Conservation (phyloP, 2,113 vertebrate genomes). For the Platycercus adscitus region DNA sequence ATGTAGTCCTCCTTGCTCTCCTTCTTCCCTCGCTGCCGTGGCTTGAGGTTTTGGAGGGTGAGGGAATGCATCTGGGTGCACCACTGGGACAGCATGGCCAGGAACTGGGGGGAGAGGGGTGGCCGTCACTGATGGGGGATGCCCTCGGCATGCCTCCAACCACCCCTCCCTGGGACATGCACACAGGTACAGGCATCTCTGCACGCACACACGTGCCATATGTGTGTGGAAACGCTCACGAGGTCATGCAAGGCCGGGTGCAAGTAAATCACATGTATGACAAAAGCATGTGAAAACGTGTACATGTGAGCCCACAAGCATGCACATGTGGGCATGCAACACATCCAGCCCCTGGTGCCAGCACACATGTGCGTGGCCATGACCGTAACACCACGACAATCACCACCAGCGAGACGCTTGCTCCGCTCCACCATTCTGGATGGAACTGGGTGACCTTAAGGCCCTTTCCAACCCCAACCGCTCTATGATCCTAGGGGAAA, state of each 20-base stretch:
- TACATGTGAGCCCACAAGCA: neutral
- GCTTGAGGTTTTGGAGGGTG: constrained; percentile 98
- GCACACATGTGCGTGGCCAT: fast-evolving
- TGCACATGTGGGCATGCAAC: fast-evolving
- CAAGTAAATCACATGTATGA: neutral
- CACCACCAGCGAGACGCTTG: fast-evolving
- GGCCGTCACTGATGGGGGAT: fast-evolving
- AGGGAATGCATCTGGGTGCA: constrained; percentile 98
- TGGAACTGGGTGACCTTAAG: neutral
- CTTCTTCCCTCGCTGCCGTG: constrained; percentile 94
- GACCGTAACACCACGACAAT: fast-evolving
- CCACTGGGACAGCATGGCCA: constrained; percentile 95
- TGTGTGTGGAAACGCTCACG: fast-evolving
- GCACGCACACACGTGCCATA: fast-evolving
- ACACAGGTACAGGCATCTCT: neutral
- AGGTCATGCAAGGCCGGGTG: fast-evolving
- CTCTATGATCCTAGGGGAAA: neutral
- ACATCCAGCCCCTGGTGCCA: fast-evolving
- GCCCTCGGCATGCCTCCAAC: fast-evolving
- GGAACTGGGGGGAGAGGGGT: constrained; percentile 78
- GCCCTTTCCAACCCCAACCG: neutral
- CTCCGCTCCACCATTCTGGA: fast-evolving
- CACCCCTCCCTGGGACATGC: neutral
- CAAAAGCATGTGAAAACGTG: fast-evolving
- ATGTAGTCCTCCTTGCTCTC: constrained; percentile 98